Evolutionary conservation across 2,888 invertebrate species (phyloP).

Genomic region (Gari tellinella): DNA sequence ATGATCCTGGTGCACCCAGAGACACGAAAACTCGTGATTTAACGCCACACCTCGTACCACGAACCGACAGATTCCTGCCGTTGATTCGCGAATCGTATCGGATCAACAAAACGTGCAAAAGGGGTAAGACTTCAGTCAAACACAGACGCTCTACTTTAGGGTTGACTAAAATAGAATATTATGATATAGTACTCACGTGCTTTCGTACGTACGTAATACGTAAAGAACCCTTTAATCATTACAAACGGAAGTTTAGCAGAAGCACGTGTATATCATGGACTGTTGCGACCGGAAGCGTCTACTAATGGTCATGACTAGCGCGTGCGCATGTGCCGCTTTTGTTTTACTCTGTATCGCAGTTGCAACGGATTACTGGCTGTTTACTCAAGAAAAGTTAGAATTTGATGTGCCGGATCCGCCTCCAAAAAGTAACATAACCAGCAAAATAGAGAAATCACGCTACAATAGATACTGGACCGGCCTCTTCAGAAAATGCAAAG

Average conservation of each 20-base stretch:
- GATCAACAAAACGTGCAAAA: no score
- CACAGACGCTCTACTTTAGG: no score
- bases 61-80: no score
- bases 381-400: conserved; percentile 76
- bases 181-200: no score
- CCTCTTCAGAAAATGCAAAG: conserved; percentile 80
- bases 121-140: no score
- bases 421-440: conserved; percentile 58
- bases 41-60: no score
- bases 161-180: no score
- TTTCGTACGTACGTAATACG: neutral
- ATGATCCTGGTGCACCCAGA: neutral
- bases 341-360: conserved; percentile 83
- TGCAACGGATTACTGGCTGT: conserved; percentile 84
- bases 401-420: conserved; percentile 35
- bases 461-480: conserved; percentile 77
- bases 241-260: neutral
- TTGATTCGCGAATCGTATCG: no score
- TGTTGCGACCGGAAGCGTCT: conserved; percentile 81
- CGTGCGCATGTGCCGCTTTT: conserved; percentile 83
- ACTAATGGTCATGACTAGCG: conserved; percentile 83
- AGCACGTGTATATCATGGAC: conserved; percentile 76
- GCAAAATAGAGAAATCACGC: no score
- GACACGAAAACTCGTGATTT: conserved; percentile 1
- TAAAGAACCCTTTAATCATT: conserved; percentile 2